Conservation (phyloP, 2,113 vertebrate genomes). For the Platichthys stellatus region DNA sequence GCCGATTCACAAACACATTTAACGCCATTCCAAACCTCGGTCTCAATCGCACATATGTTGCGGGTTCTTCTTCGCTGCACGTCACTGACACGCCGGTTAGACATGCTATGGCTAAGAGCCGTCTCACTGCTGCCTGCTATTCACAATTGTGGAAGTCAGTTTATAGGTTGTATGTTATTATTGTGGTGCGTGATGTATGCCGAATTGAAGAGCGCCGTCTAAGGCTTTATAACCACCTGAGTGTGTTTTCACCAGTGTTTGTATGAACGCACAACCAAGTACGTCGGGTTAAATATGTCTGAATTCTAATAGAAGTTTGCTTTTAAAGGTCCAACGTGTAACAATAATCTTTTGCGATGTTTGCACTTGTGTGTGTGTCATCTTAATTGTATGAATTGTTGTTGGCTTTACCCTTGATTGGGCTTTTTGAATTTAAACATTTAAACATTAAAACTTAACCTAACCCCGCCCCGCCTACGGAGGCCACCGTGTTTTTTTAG, state of each 20-base stretch:
- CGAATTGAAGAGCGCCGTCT: background rate
- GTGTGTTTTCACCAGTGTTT: background rate
- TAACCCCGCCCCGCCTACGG: no score
- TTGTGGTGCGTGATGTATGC: background rate
- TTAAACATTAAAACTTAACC: no score
- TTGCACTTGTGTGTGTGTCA: no score
- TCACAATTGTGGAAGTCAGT: background rate
- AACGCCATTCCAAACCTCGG: background rate
- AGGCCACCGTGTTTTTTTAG: no score
- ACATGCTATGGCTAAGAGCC: background rate
- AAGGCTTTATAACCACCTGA: background rate
- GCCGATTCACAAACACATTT: accelerated
- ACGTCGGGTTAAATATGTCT: background rate
- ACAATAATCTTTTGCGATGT: no score
- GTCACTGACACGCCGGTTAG: background rate
- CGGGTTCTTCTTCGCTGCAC: background rate
- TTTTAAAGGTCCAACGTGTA: background rate
- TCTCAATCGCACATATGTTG: accelerated
- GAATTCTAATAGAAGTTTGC: background rate
- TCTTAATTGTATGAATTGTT: no score
- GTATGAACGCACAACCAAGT: no score
- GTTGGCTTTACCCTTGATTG: no score
- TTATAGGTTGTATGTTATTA: background rate
- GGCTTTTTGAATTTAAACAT: no score
- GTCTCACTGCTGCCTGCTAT: background rate